Conservation (phyloP, 2,797 vertebrate species). For the Hoplostethus atlanticus region DNA sequence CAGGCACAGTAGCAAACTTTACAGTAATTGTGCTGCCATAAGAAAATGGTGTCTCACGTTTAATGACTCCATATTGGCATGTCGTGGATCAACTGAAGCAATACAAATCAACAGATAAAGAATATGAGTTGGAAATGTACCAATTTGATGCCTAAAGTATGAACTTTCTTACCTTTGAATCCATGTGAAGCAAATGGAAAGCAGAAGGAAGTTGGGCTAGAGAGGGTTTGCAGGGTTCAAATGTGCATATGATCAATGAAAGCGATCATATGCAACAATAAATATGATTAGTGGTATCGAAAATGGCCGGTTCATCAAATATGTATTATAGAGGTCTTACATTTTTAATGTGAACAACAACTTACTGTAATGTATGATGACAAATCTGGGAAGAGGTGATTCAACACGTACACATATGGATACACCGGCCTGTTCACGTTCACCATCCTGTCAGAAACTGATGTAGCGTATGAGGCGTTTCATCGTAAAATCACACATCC, state of each 20-base stretch:
- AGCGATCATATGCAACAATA: neutral
- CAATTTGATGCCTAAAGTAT: no score
- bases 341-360: constrained; percentile 49
- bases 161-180: constrained; percentile 15
- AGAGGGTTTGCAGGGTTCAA: constrained; percentile 16
- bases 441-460: constrained; percentile 21
- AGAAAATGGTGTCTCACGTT: no score
- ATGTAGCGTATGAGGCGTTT: constrained; percentile 2
- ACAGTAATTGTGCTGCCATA: no score
- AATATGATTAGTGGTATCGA: constrained; percentile 33
- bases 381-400: constrained; percentile 39
- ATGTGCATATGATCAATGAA: constrained; percentile 8
- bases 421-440: constrained; percentile 2
- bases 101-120: neutral
- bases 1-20: no score
- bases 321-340: constrained; percentile 28
- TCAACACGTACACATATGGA: neutral
- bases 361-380: constrained; percentile 46
- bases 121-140: neutral
- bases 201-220: neutral
- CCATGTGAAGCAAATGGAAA: constrained; percentile 6
- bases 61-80: no score
- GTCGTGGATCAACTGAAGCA: no score
- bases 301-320: constrained; percentile 47
- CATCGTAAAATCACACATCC: neutral